Conservation (phyloP, 2,888 invertebrate genomes). For the Lycophotia porphyrea region DNA sequence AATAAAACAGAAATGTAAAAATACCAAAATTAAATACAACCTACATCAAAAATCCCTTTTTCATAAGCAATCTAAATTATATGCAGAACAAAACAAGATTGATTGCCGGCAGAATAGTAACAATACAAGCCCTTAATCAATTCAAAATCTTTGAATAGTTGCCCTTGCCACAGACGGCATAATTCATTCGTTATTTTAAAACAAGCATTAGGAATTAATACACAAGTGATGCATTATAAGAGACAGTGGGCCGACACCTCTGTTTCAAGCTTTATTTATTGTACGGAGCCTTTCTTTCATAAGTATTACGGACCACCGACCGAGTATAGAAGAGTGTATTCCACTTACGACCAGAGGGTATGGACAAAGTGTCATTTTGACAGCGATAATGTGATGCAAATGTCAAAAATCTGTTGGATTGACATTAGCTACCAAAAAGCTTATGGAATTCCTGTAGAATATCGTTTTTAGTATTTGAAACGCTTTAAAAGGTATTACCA, state of each 20-base stretch:
- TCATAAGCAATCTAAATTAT: slow-evolving; percentile 10
- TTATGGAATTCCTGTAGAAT: background rate
- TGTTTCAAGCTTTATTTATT: slow-evolving; percentile 79
- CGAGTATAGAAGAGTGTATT: slow-evolving; percentile 69
- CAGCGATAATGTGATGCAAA: background rate
- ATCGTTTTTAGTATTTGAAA: background rate
- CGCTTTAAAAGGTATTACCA: background rate
- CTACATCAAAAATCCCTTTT: background rate
- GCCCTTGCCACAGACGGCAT: slow-evolving; percentile 53
- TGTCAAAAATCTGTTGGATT: background rate
- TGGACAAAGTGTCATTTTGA: background rate
- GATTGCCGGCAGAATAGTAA: slow-evolving; percentile 50
- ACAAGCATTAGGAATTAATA: slow-evolving; percentile 75
- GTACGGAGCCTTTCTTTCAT: slow-evolving; percentile 77
- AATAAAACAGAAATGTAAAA: background rate
- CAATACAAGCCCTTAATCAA: slow-evolving; percentile 55
- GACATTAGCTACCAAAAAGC: no score
- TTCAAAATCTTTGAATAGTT: slow-evolving; percentile 59
- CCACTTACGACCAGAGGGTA: slow-evolving; percentile 60
- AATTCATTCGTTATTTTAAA: slow-evolving; percentile 70
- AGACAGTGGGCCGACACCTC: slow-evolving; percentile 79
- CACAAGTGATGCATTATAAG: slow-evolving; percentile 79
- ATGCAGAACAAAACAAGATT: slow-evolving; percentile 46
- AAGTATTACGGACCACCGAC: slow-evolving; percentile 80
- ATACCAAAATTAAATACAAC: background rate